Evolutionary conservation across 2,113 vertebrate species (phyloP).

Genomic region (Oryzias curvinotus): DNA sequence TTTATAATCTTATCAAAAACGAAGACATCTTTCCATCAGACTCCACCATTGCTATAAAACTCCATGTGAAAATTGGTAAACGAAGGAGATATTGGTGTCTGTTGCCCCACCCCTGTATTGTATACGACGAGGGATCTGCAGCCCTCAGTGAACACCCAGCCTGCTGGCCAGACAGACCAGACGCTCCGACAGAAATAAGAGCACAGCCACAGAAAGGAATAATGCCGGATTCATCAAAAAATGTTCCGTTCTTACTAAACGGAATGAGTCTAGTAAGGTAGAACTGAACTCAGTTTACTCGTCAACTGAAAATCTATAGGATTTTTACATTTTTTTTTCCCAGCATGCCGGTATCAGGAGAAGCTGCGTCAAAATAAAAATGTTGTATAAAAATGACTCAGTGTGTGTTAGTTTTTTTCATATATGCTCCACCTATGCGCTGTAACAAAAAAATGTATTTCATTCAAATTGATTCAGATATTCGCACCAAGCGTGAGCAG

Average conservation of each 20-base stretch:
- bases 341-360: neutral
- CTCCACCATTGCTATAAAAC: no score
- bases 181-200: conserved; percentile 44
- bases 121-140: conserved; percentile 55
- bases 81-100: conserved; percentile 21
- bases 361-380: neutral
- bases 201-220: conserved; percentile 16
- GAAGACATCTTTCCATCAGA: no score
- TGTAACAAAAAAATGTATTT: neutral
- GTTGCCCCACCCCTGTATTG: conserved; percentile 64
- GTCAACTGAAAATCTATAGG: conserved; percentile 2
- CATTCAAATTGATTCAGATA: conserved; percentile 3
- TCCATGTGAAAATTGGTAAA: neutral
- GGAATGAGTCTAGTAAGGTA: neutral
- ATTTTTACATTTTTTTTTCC: neutral
- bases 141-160: conserved; percentile 52
- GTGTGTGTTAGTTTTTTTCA: no score
- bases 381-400: neutral
- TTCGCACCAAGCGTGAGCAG: neutral
- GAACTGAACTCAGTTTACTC: neutral
- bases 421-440: no score
- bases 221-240: conserved; percentile 1
- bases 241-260: neutral
- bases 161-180: conserved; percentile 49
- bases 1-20: no score